phyloP scores from a whole-genome alignment of 2,888 invertebrate genomes.

The Copidosoma aretas region DNA sequence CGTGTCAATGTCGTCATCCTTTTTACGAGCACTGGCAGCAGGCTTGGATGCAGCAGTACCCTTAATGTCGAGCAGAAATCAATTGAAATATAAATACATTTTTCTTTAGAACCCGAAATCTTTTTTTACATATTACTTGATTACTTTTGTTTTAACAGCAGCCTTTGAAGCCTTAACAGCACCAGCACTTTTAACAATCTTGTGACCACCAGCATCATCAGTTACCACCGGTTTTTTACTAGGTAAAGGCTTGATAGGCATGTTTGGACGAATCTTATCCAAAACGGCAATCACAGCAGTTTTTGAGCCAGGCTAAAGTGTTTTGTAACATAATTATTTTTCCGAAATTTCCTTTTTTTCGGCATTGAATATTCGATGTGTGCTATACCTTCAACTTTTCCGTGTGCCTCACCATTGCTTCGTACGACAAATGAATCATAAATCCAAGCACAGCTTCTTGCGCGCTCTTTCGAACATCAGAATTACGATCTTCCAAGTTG shows the following conservation, averaged over 20 bases:
- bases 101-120: background rate
- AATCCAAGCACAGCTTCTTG: slow-evolving; percentile 88
- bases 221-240: slow-evolving; percentile 65
- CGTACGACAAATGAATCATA: slow-evolving; percentile 91
- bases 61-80: slow-evolving; percentile 29
- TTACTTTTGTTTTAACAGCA: slow-evolving; percentile 67
- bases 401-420: slow-evolving; percentile 76
- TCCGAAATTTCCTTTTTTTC: background rate
- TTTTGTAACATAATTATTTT: slow-evolving; percentile 8
- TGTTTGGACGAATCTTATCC: slow-evolving; percentile 83
- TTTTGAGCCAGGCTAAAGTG: slow-evolving; percentile 73
- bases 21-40: slow-evolving; percentile 67
- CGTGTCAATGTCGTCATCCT: slow-evolving; percentile 84
- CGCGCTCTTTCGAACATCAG: slow-evolving; percentile 89
- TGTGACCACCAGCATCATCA: slow-evolving; percentile 66
- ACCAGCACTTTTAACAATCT: slow-evolving; percentile 68
- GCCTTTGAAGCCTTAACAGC: slow-evolving; percentile 64
- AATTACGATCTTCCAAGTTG: slow-evolving; percentile 89
- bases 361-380: background rate
- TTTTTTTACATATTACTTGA: slow-evolving; percentile 6
- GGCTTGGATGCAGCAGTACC: slow-evolving; percentile 50
- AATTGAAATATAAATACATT: background rate
- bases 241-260: slow-evolving; percentile 82
- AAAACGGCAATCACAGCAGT: slow-evolving; percentile 78
- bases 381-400: slow-evolving; percentile 77